These are phyloP conservation scores for Tetramorium alpestre DNA, from an alignment of 1,140 invertebrate species.

Conservation along the genomic window DNA sequence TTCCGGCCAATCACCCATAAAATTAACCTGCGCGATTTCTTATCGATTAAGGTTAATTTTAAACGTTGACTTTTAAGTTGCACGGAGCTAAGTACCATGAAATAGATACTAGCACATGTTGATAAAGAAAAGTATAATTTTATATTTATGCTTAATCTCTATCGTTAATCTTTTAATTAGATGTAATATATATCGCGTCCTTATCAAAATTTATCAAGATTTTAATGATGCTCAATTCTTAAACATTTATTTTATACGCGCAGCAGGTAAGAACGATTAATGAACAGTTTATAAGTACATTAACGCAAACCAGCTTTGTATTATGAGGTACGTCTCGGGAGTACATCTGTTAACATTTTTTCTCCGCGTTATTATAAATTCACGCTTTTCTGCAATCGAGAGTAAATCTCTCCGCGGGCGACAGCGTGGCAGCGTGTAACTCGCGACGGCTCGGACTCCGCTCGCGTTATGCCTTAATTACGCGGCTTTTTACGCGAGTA, in stretches of 20 bases:
- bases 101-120: background rate
- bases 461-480: background rate
- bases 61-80: background rate
- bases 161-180: background rate
- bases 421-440: background rate
- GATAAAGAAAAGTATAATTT: background rate
- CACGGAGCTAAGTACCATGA: background rate
- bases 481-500: background rate
- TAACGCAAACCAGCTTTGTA: background rate
- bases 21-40: conserved; percentile 11
- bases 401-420: background rate
- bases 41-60: background rate
- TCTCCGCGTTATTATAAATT: background rate
- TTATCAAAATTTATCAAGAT: background rate
- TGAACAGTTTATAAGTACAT: background rate
- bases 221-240: background rate
- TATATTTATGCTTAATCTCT: background rate
- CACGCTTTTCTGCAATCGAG: background rate
- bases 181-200: background rate
- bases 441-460: background rate
- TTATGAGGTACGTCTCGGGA: background rate
- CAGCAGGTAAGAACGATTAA: background rate
- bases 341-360: background rate
- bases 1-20: conserved; percentile 15
- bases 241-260: background rate